Evolutionary conservation across 1,140 invertebrate species (phyloP).

Genomic region (Drosophila novamexicana): DNA sequence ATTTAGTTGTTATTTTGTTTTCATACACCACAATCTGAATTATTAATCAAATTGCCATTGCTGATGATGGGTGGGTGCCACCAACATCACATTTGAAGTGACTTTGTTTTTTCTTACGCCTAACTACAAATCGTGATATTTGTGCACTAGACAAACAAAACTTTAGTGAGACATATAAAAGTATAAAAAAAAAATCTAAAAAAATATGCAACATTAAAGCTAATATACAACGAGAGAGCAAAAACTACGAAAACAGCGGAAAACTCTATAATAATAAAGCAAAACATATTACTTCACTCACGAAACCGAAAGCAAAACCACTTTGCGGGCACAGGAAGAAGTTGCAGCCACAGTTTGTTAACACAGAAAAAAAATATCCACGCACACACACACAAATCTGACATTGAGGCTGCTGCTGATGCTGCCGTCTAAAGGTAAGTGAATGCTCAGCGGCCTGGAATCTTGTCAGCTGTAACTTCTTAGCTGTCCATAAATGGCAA

Average conservation of each 20-base stretch:
- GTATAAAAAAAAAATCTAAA: constrained; percentile 34
- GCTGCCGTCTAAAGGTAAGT: constrained; percentile 77
- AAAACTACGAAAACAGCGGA: constrained; percentile 59
- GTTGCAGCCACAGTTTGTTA: constrained; percentile 60
- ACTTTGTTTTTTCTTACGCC: constrained; percentile 52
- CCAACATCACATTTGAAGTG: constrained; percentile 56
- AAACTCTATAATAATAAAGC: constrained; percentile 63
- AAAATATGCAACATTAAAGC: constrained; percentile 66
- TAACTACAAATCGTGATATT: constrained; percentile 65
- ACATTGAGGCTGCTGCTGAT: constrained; percentile 56
- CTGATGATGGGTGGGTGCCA: constrained; percentile 21
- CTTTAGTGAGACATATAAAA: constrained; percentile 57
- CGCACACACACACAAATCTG: constrained; percentile 39
- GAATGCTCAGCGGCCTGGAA: constrained; percentile 48
- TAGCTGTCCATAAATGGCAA: constrained; percentile 52
- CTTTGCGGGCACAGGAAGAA: constrained; percentile 56
- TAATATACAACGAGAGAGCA: constrained; percentile 53
- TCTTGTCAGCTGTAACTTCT: constrained; percentile 38
- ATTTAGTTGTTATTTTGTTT: constrained; percentile 8
- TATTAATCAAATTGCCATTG: constrained; percentile 23
- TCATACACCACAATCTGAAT: constrained; percentile 23
- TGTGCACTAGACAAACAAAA: constrained; percentile 63
- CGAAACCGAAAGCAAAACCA: constrained; percentile 67
- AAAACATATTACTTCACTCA: constrained; percentile 69
- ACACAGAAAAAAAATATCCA: constrained; percentile 9